These are phyloP conservation scores for Arion vulgaris DNA, from an alignment of 1,140 invertebrate genomes.

Conservation along the genomic window DNA sequence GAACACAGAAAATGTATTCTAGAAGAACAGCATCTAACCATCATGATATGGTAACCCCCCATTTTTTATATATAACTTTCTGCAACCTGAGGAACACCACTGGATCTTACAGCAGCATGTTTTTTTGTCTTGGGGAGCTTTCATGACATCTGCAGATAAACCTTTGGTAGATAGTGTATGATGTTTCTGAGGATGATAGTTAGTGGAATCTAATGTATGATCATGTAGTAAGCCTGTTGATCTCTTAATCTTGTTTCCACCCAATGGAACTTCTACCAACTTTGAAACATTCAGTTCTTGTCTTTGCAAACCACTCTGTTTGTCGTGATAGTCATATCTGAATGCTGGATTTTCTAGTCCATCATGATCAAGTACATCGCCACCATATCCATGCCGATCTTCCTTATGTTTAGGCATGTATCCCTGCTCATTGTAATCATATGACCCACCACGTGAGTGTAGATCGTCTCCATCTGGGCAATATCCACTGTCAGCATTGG, in stretches of 20 bases:
- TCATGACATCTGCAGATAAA: background rate
- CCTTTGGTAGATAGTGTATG: background rate
- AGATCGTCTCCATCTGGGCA: conserved; percentile 43
- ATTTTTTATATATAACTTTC: conserved; percentile 2
- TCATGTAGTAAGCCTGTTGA: background rate
- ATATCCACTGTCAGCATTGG: conserved; percentile 47
- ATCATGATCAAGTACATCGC: background rate
- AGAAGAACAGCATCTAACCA: too few species aligned
- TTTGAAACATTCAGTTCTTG: conserved; percentile 39
- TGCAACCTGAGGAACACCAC: background rate
- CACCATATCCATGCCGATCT: background rate
- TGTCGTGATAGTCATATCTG: conserved; percentile 36
- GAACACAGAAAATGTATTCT: too few species aligned
- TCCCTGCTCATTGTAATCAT: conserved; percentile 22
- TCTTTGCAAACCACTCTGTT: conserved; percentile 27
- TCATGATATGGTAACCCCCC: too few species aligned
- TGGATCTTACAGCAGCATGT: background rate
- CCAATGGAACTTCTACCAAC: conserved; percentile 15
- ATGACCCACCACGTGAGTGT: conserved; percentile 28
- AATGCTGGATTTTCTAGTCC: conserved; percentile 45
- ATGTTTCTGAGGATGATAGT: background rate
- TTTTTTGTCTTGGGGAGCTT: conserved; percentile 6
- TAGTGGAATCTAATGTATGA: background rate
- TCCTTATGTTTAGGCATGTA: background rate
- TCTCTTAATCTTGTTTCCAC: background rate